Percentiles rank a stretch among this genome's conserved stretches.
Conservation (phyloP, 2,888 invertebrate genomes). For the Globia sparganii region DNA sequence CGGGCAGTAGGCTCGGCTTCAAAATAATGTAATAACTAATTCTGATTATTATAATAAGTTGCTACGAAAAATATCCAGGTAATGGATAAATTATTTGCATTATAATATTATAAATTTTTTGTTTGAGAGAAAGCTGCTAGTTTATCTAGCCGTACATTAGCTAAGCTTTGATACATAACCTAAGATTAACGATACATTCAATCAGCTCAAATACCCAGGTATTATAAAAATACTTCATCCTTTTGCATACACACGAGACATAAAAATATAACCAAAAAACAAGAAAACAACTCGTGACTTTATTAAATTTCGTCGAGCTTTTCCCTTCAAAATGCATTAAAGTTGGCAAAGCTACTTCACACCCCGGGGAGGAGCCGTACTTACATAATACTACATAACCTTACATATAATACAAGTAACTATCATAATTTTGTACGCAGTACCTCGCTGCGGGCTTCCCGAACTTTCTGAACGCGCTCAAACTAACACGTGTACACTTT, state of each 20-base stretch:
- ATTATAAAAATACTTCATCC: neutral
- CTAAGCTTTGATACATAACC: neutral
- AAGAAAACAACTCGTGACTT: neutral
- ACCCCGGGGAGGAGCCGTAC: constrained; percentile 3
- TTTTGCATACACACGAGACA: neutral
- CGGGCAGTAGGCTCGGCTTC: constrained; percentile 10
- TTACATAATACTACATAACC: constrained; percentile 22
- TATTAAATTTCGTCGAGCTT: constrained; percentile 14
- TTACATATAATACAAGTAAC: constrained; percentile 11
- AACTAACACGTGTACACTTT: constrained; percentile 15
- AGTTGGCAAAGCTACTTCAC: constrained; percentile 16
- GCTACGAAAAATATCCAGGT: constrained; percentile 30
- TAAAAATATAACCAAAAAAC: neutral
- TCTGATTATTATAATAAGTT: constrained; percentile 50
- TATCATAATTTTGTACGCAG: constrained; percentile 25
- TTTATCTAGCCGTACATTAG: neutral
- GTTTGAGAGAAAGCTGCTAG: neutral
- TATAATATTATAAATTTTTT: neutral
- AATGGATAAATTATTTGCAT: constrained; percentile 22
- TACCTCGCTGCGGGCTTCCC: constrained; percentile 25
- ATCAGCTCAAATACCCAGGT: neutral
- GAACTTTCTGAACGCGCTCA: constrained; percentile 20
- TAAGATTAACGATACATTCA: neutral
- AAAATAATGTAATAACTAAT: constrained; percentile 38
- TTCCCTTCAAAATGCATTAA: constrained; percentile 23